Evolutionary conservation across 2,888 invertebrate species (phyloP), one percentile per base, ranked within the genome.

Genomic region (Spialia ferax): DNA sequence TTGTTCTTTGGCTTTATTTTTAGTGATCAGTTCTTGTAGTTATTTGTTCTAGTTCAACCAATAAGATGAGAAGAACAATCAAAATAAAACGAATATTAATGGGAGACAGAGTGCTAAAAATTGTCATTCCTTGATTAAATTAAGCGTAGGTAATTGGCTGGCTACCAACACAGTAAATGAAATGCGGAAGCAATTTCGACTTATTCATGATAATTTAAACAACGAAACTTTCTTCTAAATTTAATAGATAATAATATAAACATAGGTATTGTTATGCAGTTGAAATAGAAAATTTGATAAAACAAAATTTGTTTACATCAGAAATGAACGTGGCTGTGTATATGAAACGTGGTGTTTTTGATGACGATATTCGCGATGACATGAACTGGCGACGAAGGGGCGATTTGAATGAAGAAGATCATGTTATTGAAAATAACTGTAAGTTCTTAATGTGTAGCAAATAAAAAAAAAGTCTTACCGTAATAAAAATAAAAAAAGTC

Each of bases 271-370:
- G 13, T 48, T 57, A 8, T 48, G 26, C 45, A n/a, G n/a, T 18
- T 20, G 13, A 22, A 50, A 50, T 26, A 18, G 2, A 38, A n/a
- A 38, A n/a, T 2, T 4, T n/a, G n/a, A 13, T 35, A 38, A 2
- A 4, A n/a, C 7, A n/a, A 4, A 38, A 38, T 38, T n/a, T 45
- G n/a, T 18, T 18, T 45, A 42, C 59, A 81, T 13, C 77, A 91
- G 91, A 91, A 71, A 89, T 90, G 1, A 90, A 91, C 71, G 89
- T 91, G 10, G 88, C 91, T 10, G 81, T 91, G 23, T 90, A 84
- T 73, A 70, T 91, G 71, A 90, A 89, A 73, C 82, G 91, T 69
- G 91, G 91, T 85, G 79, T 91, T 54, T 91, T 91, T 69, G 90
- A 89, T 55, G 89, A 89, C 56, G 87, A 88, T 11, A 71, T 86